Conservation (phyloP, 2,797 vertebrate genomes). For the Taeniopygia guttata region DNA sequence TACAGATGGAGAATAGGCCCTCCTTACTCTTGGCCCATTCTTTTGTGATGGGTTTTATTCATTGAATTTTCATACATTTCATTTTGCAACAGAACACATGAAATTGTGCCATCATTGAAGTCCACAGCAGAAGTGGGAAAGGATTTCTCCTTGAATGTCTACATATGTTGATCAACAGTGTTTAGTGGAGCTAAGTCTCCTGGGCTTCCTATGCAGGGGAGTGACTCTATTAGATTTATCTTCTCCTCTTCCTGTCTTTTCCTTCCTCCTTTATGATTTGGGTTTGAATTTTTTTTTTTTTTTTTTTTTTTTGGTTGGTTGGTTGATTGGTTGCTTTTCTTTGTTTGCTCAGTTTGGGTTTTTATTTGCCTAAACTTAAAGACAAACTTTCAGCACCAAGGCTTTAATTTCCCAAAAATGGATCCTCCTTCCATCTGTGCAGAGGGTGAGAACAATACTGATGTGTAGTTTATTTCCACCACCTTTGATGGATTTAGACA, state of each 20-base stretch:
- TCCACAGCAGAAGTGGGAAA: background rate
- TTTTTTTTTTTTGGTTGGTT: background rate
- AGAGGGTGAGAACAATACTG: background rate
- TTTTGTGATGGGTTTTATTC: background rate
- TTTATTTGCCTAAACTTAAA: background rate
- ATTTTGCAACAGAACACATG: background rate
- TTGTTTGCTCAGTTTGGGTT: background rate
- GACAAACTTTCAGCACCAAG: background rate
- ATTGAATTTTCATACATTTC: background rate
- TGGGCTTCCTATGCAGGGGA: background rate
- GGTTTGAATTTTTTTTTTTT: background rate
- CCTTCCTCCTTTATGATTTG: background rate
- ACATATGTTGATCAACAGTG: background rate
- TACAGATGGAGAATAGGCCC: background rate
- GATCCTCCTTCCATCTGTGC: background rate
- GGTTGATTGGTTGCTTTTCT: background rate
- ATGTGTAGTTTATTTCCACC: background rate
- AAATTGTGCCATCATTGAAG: background rate
- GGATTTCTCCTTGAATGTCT: background rate
- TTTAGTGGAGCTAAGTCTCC: background rate
- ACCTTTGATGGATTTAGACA: background rate
- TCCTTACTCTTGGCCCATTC: background rate
- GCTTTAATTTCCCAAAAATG: background rate
- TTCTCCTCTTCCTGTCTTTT: background rate
- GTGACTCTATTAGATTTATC: background rate